phyloP scores from a whole-genome alignment of 1,140 invertebrate genomes.

The Orchesella cincta region DNA sequence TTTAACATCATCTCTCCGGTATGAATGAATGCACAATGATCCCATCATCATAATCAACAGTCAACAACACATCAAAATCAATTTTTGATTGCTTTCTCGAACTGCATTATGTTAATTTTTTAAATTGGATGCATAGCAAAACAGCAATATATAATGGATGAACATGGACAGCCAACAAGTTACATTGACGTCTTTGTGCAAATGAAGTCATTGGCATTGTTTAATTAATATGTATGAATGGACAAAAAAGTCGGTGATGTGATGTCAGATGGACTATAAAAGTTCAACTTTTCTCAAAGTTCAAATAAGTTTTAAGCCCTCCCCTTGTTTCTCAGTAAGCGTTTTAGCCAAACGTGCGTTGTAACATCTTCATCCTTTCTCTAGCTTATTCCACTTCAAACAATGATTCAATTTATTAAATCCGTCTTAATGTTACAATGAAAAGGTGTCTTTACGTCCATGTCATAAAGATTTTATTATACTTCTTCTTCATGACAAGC shows the following conservation, averaged over 20 bases:
- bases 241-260: too few species aligned
- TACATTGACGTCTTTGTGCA: neutral
- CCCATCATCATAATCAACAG: neutral
- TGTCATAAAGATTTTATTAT: neutral
- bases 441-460: neutral
- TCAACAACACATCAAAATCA: neutral
- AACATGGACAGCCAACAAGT: neutral
- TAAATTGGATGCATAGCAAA: neutral
- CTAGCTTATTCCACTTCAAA: neutral
- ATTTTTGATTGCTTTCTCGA: neutral
- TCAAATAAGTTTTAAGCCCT: too few species aligned
- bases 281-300: neutral
- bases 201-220: neutral
- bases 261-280: neutral
- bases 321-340: too few species aligned
- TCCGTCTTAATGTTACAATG: neutral
- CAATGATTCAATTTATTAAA: neutral
- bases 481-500: neutral
- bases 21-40: neutral
- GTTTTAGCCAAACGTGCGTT: too few species aligned
- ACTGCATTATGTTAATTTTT: neutral
- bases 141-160: too few species aligned
- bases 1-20: neutral
- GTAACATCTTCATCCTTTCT: too few species aligned
- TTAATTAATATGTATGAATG: neutral